Conservation (phyloP, 2,113 vertebrate species). For the Apodemus sylvaticus region DNA sequence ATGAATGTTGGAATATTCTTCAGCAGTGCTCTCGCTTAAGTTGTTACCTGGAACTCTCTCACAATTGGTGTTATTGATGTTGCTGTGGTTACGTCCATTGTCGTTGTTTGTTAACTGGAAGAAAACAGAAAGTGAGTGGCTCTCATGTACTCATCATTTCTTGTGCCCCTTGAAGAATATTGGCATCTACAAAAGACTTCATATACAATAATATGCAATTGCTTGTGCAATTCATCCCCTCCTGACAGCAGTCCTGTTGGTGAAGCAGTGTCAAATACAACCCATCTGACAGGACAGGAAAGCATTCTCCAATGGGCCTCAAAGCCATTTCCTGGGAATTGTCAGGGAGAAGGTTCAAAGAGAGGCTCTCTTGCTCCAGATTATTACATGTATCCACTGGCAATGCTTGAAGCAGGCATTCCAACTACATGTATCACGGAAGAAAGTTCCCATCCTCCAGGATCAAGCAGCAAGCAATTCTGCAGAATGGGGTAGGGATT, state of each 20-base stretch:
- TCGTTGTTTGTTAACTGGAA: too few species aligned
- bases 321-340: neutral
- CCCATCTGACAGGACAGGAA: neutral
- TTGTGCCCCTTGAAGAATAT: too few species aligned
- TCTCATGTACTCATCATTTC: too few species aligned
- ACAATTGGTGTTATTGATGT: too few species aligned
- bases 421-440: neutral
- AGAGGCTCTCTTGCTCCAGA: neutral
- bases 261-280: neutral
- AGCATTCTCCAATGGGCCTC: neutral
- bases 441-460: neutral
- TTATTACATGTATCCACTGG: neutral
- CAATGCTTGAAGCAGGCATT: neutral
- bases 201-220: too few species aligned
- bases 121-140: too few species aligned
- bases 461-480: neutral
- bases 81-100: too few species aligned
- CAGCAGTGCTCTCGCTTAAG: too few species aligned
- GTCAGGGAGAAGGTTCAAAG: neutral
- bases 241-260: neutral
- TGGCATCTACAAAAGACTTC: too few species aligned
- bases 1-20: too few species aligned
- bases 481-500: neutral
- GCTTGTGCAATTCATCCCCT: too few species aligned
- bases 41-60: too few species aligned